Conservation (phyloP, 2,113 vertebrate species). For the Chelonoidis abingdonii region DNA sequence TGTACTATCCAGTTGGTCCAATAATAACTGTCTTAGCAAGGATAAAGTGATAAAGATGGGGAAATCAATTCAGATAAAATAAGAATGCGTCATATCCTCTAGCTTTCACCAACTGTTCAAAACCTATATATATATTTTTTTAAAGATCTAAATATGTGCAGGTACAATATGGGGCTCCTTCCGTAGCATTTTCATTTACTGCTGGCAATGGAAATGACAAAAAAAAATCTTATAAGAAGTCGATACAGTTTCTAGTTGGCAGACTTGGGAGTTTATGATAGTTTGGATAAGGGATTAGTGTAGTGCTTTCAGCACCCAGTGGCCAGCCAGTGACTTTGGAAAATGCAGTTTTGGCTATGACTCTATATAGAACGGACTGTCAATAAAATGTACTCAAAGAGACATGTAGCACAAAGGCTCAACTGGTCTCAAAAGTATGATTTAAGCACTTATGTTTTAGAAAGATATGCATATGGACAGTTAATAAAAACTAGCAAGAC, state of each 20-base stretch:
- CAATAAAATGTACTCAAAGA: not conserved
- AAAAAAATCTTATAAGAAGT: not conserved
- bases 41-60: not conserved
- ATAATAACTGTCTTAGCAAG: not conserved
- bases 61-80: not conserved
- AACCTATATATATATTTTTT: not conserved
- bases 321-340: not conserved
- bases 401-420: not conserved
- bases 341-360: not conserved
- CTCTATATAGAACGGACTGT: not conserved
- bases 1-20: not conserved
- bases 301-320: not conserved
- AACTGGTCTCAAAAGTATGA: not conserved
- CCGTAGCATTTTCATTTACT: not conserved
- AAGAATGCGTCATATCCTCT: not conserved
- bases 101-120: not conserved
- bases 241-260: not conserved
- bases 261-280: not conserved
- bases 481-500: not conserved
- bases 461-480: not conserved
- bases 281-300: not conserved
- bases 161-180: not conserved
- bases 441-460: not conserved
- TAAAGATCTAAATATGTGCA: not conserved
- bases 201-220: not conserved